These are phyloP conservation scores for Dunckerocampus dactyliophorus DNA, from an alignment of 2,113 vertebrate species.

Conservation along the genomic window DNA sequence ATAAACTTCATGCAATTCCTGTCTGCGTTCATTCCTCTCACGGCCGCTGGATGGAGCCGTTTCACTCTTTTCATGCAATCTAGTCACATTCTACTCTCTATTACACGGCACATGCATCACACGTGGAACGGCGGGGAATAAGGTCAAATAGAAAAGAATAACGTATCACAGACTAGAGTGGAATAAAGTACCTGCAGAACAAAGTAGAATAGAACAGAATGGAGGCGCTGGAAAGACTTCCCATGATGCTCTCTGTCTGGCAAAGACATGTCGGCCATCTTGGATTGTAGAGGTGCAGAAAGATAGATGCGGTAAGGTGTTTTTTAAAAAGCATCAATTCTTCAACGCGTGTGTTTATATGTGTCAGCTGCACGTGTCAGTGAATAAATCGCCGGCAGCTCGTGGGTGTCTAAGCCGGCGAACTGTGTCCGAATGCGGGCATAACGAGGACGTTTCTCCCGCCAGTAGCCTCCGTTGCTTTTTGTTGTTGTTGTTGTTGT, in stretches of 20 bases:
- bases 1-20: constrained; percentile 35
- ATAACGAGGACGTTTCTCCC: not conserved
- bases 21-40: not conserved
- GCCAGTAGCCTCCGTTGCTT: not conserved
- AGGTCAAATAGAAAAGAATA: not conserved
- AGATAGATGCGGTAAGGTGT: constrained; percentile 69
- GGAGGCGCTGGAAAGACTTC: constrained; percentile 22
- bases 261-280: constrained; percentile 62
- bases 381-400: not conserved
- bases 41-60: not conserved
- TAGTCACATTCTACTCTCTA: too few species aligned
- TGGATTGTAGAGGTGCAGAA: constrained; percentile 62
- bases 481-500: constrained; percentile 1
- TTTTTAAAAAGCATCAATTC: constrained; percentile 21
- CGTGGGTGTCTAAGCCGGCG: not conserved
- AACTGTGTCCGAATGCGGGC: not conserved
- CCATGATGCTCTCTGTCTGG: constrained; percentile 55
- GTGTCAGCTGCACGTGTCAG: not conserved
- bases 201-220: not conserved
- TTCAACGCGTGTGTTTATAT: not conserved
- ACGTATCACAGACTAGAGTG: not conserved
- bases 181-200: not conserved
- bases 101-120: too few species aligned
- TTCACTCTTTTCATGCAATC: not conserved
- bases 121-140: too few species aligned